Base-by-base conservation (phyloP, 1,140 invertebrate genomes). In the roundworm (Caenorhabditis elegans) region DNA sequence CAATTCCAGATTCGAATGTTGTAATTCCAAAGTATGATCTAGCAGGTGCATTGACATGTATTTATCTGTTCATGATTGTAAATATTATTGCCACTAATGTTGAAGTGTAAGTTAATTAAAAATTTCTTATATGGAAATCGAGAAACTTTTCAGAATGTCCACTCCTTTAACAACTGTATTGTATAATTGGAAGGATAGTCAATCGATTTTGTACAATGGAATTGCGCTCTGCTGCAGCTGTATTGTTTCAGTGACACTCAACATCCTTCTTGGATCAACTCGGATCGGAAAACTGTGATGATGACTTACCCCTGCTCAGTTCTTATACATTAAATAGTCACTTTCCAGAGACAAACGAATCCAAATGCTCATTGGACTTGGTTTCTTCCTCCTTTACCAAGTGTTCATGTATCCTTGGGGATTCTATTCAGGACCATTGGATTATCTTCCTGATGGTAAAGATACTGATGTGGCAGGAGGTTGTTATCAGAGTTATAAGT, bases 151-250 rank as follows among this genome's bases (percentile, higher is more conserved):
- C 77, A 82, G 80, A 51, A 84, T 84, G 76, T 82, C 83, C 11
- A 80, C 83, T 3, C 83, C 83, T 3, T 11, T 84, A 11, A 80
- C 81, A 2, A 84, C 80, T 31, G 83, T 77, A 3, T 70, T 84
- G 49, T 84, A 80, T 49, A 51, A 51, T 39, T 84, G 83, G 83
- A 83, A 70, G 36, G 78, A 84, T 39, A 43, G 28, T 19, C 43
- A 79, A 49, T 48, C 82, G 0, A 76, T 84, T 8, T 77, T 84
- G 19, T 80, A 83, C 76, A 84, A 84, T 36, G 83, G 83, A 70
- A 79, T 84, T 15, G 47, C 79, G 26, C 34, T 85, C 11, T 84
- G 51, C 3, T 31, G 24, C 22, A 48, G 28, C 3, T 83, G 81
- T 39, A 19, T 84, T 5, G 82, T 84, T 43, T 83, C 81, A 4